These are phyloP conservation scores for Autographa gamma DNA, from an alignment of 2,888 invertebrate genomes.

Conservation along the genomic window DNA sequence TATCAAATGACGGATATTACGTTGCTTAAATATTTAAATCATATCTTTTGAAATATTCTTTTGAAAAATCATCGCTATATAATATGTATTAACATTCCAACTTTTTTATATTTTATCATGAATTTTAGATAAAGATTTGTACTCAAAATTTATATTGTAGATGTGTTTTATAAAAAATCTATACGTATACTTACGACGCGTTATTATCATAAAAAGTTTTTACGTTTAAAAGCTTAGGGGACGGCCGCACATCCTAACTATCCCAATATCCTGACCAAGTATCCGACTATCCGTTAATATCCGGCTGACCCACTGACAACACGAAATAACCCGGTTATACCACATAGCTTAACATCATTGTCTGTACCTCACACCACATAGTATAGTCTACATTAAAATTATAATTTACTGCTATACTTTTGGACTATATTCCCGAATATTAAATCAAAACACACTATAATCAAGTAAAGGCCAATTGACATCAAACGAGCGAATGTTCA, in stretches of 20 bases:
- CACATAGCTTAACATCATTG: conserved; percentile 76
- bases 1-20: conserved; percentile 19
- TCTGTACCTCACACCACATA: conserved; percentile 83
- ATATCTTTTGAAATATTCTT: neutral
- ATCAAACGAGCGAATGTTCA: no score
- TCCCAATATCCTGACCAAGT: conserved; percentile 39
- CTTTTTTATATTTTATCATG: neutral
- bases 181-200: neutral
- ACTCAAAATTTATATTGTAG: neutral
- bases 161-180: neutral
- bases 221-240: conserved; percentile 6
- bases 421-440: conserved; percentile 54
- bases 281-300: conserved; percentile 34
- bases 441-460: neutral
- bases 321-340: conserved; percentile 68
- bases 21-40: conserved; percentile 1
- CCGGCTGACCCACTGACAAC: conserved; percentile 48
- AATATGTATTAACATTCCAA: neutral
- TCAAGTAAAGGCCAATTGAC: neutral
- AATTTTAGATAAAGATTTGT: neutral
- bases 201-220: neutral
- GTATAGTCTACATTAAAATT: conserved; percentile 67
- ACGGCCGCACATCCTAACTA: conserved; percentile 30
- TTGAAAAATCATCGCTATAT: neutral
- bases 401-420: conserved; percentile 54